Conservation (phyloP, 2,888 invertebrate genomes). For the Gibbula magus region DNA sequence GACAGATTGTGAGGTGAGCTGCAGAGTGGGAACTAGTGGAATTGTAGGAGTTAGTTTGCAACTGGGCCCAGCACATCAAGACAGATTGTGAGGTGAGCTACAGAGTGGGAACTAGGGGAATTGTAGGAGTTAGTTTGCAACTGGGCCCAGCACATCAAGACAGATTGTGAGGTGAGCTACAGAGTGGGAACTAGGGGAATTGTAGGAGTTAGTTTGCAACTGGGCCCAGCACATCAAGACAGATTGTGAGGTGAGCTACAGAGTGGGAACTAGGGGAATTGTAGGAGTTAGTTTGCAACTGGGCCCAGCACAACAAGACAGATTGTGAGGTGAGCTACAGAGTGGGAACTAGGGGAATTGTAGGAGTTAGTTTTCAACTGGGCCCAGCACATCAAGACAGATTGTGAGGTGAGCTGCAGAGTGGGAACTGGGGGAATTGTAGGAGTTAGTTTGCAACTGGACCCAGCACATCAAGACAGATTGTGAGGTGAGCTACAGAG, state of each 20-base stretch:
- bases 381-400: conserved; percentile 85
- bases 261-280: neutral
- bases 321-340: conserved; percentile 80
- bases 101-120: neutral
- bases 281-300: conserved; percentile 73
- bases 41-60: conserved; percentile 25
- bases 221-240: conserved; percentile 87
- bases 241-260: conserved; percentile 80
- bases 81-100: conserved; percentile 80
- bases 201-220: conserved; percentile 47
- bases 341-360: neutral
- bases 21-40: neutral
- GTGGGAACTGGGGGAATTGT: neutral
- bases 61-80: conserved; percentile 87
- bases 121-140: conserved; percentile 47
- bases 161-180: conserved; percentile 80
- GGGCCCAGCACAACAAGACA: conserved; percentile 86
- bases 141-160: conserved; percentile 87
- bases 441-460: conserved; percentile 77
- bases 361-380: conserved; percentile 78
- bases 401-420: conserved; percentile 79
- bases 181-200: neutral
- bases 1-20: conserved; percentile 80
- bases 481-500: conserved; percentile 79
- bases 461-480: conserved; percentile 85